These are phyloP conservation scores for Anguilla rostrata DNA, from an alignment of 2,113 vertebrate species.

Conservation along the genomic window DNA sequence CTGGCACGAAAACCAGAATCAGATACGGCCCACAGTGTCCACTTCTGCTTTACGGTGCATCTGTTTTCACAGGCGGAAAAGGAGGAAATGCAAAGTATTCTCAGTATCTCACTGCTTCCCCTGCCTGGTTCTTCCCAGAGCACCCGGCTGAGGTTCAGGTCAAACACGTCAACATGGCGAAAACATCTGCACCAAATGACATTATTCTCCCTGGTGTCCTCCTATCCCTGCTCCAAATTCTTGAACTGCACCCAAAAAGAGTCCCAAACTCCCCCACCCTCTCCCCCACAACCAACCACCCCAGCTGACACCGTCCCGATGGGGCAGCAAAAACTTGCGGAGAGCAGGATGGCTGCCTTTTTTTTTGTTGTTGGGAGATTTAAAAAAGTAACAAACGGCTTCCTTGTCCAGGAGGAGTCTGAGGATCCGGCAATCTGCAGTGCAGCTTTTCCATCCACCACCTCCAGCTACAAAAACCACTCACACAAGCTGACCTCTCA, in stretches of 20 bases:
- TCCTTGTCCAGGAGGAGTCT: not conserved
- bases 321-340: not conserved
- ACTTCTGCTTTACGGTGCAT: no score
- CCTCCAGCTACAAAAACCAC: not conserved
- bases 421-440: not conserved
- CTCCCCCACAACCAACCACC: no score
- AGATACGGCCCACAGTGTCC: no score
- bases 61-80: not conserved
- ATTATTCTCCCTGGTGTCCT: constrained; percentile 48
- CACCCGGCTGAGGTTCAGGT: constrained; percentile 21
- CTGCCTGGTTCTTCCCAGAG: not conserved
- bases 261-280: not conserved
- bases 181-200: constrained; percentile 48
- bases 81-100: not conserved
- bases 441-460: not conserved
- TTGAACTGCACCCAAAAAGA: no score
- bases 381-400: not conserved
- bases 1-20: no score
- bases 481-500: not conserved
- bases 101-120: not conserved
- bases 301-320: no score
- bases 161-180: constrained; percentile 23
- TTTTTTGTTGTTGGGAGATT: no score
- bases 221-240: constrained; percentile 37
- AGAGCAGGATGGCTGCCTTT: no score